Conservation (phyloP, 2,113 vertebrate species). For the Apistogramma diplotaenia region DNA sequence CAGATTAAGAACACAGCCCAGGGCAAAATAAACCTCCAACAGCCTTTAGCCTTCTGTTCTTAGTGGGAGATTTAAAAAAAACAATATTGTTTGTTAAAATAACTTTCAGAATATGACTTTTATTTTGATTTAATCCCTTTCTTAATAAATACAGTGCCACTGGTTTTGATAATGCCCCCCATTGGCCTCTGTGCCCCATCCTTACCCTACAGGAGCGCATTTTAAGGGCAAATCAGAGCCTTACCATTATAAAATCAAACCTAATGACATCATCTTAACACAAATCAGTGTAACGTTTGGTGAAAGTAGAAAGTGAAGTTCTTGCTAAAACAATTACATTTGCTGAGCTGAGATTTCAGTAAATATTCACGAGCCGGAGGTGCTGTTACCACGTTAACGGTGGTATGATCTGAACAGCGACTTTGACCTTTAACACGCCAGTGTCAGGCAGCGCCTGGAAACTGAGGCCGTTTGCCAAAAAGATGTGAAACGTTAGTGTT, state of each 20-base stretch:
- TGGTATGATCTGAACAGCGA: no score
- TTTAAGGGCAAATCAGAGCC: background rate
- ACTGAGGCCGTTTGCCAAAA: background rate
- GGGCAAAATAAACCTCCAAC: background rate
- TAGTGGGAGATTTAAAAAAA: background rate
- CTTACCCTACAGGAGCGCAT: background rate
- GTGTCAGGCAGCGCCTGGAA: background rate
- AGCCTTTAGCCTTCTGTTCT: background rate
- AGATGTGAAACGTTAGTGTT: no score
- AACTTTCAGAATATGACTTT: background rate
- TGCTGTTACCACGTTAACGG: background rate
- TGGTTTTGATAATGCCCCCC: no score
- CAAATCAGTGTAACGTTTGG: background rate
- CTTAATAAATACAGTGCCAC: background rate
- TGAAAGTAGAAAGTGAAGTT: no score
- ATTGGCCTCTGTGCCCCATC: background rate
- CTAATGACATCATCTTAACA: background rate
- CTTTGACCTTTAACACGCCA: no score
- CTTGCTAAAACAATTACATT: background rate
- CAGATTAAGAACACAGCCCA: background rate
- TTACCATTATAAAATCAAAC: background rate
- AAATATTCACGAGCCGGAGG: background rate
- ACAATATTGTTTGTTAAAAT: background rate
- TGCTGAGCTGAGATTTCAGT: background rate
- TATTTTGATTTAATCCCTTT: background rate